phyloP scores from a whole-genome alignment of 1,140 invertebrate genomes.

The Plectrocnemia conspersa region DNA sequence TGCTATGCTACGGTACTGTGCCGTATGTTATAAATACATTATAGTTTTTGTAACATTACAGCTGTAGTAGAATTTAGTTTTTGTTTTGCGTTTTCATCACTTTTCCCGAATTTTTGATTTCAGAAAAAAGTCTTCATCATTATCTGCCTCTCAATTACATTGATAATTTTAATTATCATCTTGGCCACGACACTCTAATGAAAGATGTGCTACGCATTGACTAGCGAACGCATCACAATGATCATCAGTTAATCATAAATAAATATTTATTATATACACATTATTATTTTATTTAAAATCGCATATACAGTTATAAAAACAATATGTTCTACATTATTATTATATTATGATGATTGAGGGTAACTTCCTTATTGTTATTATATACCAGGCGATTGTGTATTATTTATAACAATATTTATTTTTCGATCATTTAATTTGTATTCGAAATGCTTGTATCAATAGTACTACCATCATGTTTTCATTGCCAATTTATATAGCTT shows the following conservation, averaged over 20 bases:
- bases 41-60: neutral
- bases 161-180: slow-evolving; percentile 71
- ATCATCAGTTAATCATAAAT: slow-evolving; percentile 13
- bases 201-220: slow-evolving; percentile 22
- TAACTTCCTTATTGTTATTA: too few relatives aligned
- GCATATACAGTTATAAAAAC: slow-evolving; percentile 8
- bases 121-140: slow-evolving; percentile 84
- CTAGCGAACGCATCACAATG: slow-evolving; percentile 27
- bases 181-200: slow-evolving; percentile 50
- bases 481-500: too few relatives aligned
- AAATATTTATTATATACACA: neutral
- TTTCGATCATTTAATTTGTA: too few relatives aligned
- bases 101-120: slow-evolving; percentile 57
- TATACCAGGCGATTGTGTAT: too few relatives aligned
- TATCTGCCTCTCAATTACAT: slow-evolving; percentile 70
- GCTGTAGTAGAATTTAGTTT: neutral
- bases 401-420: too few relatives aligned
- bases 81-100: slow-evolving; percentile 7
- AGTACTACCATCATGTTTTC: too few relatives aligned
- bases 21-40: neutral
- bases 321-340: too few relatives aligned
- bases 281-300: neutral
- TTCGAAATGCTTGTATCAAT: too few relatives aligned
- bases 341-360: too few relatives aligned
- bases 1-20: too few relatives aligned